These are phyloP conservation scores for Euthynnus affinis DNA, from an alignment of 2,797 vertebrate species.

Conservation along the genomic window DNA sequence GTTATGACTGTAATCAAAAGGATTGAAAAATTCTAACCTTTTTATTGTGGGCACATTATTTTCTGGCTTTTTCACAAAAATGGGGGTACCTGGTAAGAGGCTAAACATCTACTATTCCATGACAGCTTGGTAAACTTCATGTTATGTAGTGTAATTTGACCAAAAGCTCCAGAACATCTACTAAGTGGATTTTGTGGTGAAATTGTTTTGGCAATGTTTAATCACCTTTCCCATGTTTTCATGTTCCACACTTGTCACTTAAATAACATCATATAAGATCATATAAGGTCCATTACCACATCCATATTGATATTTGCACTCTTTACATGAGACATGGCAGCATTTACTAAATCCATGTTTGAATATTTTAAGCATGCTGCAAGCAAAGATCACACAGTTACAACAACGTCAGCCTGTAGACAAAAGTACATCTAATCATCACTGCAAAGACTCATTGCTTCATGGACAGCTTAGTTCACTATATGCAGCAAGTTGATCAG, in stretches of 20 bases:
- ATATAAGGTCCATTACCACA: neutral
- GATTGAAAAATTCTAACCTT: too few species aligned
- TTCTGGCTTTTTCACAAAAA: too few species aligned
- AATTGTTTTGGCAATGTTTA: too few species aligned
- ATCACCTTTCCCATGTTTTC: too few species aligned
- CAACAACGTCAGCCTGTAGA: neutral
- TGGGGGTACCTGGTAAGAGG: too few species aligned
- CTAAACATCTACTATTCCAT: too few species aligned
- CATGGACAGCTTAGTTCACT: constrained; percentile 3
- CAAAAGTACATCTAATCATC: neutral
- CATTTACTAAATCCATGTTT: neutral
- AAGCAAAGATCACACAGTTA: neutral
- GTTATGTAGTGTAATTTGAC: neutral
- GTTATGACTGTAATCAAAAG: too few species aligned
- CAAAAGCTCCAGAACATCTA: neutral
- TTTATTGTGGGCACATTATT: too few species aligned
- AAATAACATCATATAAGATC: too few species aligned
- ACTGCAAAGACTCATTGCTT: neutral
- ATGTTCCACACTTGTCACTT: too few species aligned
- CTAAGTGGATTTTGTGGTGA: too few species aligned
- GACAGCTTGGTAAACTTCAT: neutral
- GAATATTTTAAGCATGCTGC: neutral
- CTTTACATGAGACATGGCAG: neutral
- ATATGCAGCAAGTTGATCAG: neutral
- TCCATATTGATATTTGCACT: neutral